phyloP scores from a whole-genome alignment of 1,140 invertebrate genomes.

The Pygmarrhopalites habei region DNA sequence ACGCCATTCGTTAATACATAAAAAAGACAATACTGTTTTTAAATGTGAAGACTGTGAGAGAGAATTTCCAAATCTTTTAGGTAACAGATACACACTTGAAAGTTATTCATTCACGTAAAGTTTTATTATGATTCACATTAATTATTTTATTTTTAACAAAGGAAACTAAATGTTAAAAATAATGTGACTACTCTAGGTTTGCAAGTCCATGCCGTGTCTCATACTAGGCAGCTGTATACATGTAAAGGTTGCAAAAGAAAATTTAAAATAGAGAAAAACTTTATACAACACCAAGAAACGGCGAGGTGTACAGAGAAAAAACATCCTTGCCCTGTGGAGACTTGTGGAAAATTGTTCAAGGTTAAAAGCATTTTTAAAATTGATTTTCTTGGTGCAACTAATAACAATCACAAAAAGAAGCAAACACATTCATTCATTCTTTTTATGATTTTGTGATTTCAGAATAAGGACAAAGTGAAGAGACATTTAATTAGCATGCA shows the following conservation, averaged over 20 bases:
- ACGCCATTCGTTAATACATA: neutral
- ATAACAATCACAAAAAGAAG: no score
- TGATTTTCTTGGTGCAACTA: no score
- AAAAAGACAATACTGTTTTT: neutral
- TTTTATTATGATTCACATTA: no score
- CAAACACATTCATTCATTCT: no score
- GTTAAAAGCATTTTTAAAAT: no score
- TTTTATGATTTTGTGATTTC: no score
- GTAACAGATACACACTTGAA: no score
- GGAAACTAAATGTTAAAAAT: no score
- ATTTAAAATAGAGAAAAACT: conserved; percentile 13
- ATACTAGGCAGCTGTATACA: neutral
- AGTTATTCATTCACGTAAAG: no score
- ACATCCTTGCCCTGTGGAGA: conserved; percentile 4
- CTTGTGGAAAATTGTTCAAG: conserved; percentile 9
- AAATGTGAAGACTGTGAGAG: conserved; percentile 7
- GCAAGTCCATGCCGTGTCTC: neutral
- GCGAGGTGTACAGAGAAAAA: conserved; percentile 7
- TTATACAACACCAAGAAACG: conserved; percentile 3
- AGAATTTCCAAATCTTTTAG: conserved; percentile 6
- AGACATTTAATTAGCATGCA: conserved; percentile 12
- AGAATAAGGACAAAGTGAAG: conserved; percentile 12
- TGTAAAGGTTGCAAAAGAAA: conserved; percentile 7
- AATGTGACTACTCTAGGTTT: no score
- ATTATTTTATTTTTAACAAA: no score